These are phyloP conservation scores for Arizona elegans DNA, from an alignment of 2,113 vertebrate species.

Conservation along the genomic window DNA sequence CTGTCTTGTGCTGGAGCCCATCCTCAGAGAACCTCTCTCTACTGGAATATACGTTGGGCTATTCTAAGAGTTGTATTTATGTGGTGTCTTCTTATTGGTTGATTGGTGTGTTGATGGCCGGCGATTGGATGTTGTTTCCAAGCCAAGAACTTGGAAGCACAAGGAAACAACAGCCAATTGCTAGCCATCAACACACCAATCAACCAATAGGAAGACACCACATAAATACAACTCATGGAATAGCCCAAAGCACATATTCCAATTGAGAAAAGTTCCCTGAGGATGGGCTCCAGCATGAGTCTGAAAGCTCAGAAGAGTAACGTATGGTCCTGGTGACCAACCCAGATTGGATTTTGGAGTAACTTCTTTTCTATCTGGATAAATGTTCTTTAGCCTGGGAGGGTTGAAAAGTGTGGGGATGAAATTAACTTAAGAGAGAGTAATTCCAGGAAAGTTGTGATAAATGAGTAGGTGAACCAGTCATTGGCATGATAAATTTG, in stretches of 20 bases:
- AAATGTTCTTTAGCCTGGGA: neutral
- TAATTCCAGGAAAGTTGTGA: neutral
- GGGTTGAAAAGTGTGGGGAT: neutral
- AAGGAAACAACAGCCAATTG: neutral
- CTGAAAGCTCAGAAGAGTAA: constrained; percentile 5
- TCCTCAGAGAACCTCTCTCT: neutral
- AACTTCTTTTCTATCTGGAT: too few species aligned
- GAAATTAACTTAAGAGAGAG: neutral
- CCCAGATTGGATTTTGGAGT: too few species aligned
- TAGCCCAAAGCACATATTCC: neutral
- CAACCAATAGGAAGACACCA: neutral
- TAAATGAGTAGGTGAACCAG: neutral
- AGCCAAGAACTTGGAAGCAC: neutral
- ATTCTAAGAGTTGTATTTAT: neutral
- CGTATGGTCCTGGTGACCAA: neutral
- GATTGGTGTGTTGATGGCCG: neutral
- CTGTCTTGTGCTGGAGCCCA: neutral
- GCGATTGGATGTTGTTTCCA: neutral
- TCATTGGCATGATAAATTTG: neutral
- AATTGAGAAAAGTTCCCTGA: neutral
- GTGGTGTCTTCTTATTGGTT: neutral
- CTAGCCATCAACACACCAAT: neutral
- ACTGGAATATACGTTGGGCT: neutral
- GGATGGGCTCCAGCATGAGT: neutral
- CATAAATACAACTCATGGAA: neutral